These are phyloP conservation scores for Eupithecia exiguata DNA, from an alignment of 2,888 invertebrate species.

Conservation along the genomic window DNA sequence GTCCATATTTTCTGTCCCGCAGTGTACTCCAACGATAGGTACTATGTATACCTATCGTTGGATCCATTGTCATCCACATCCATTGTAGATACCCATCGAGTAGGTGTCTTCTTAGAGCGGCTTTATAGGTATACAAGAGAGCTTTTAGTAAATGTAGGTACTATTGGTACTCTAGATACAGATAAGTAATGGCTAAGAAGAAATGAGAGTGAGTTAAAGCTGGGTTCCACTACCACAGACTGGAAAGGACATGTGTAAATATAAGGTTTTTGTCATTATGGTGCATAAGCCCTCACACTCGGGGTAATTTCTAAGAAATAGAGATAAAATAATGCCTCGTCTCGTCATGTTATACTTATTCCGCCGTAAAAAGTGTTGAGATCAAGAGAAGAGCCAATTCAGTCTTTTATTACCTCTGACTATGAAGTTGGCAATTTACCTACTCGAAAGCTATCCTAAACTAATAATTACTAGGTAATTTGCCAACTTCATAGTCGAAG, in stretches of 20 bases:
- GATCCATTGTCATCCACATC: conserved; percentile 29
- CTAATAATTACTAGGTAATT: too few species aligned
- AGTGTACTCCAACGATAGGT: too few species aligned
- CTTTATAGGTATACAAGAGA: conserved; percentile 20
- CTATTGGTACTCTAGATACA: not conserved
- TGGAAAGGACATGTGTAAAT: not conserved
- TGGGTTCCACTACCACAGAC: not conserved
- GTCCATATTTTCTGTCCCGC: conserved; percentile 15
- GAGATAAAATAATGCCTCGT: too few species aligned
- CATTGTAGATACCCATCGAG: conserved; percentile 35
- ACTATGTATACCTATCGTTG: conserved; percentile 25
- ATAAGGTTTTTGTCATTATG: not conserved
- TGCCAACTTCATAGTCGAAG: too few species aligned
- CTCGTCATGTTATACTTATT: too few species aligned
- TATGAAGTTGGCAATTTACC: too few species aligned
- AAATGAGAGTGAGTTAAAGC: not conserved
- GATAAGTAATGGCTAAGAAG: not conserved
- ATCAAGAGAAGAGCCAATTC: too few species aligned
- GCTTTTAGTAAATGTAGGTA: not conserved
- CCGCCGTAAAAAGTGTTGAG: too few species aligned
- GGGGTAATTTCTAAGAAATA: too few species aligned
- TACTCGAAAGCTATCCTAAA: too few species aligned
- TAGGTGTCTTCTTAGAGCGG: conserved; percentile 37
- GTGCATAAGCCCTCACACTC: too few species aligned
- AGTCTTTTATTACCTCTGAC: too few species aligned